These are phyloP conservation scores for Tarsius wallacei DNA, from an alignment of 2,797 vertebrate genomes.

Conservation along the genomic window DNA sequence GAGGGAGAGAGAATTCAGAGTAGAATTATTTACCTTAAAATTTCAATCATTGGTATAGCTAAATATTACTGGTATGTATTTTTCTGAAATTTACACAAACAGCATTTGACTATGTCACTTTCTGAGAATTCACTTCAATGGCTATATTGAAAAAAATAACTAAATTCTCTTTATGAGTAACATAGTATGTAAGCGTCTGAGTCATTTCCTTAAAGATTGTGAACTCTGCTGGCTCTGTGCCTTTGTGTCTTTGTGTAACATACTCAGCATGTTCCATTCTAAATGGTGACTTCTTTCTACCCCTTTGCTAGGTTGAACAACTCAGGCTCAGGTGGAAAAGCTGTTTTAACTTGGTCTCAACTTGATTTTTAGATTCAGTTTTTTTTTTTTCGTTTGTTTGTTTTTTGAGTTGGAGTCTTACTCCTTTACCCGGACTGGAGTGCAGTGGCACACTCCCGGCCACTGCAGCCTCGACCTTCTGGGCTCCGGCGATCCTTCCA, in stretches of 20 bases:
- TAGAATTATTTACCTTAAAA: constrained; percentile 12
- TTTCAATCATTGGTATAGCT: background rate
- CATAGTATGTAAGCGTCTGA: background rate
- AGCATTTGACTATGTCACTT: constrained; percentile 31
- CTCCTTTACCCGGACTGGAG: too few relatives aligned
- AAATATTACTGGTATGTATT: background rate
- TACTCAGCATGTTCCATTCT: background rate
- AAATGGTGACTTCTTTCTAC: background rate
- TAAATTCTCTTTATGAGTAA: background rate
- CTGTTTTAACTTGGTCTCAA: background rate
- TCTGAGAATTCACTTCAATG: constrained; percentile 10
- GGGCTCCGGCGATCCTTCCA: too few relatives aligned
- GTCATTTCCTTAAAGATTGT: background rate
- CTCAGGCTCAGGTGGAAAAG: background rate
- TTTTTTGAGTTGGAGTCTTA: too few relatives aligned
- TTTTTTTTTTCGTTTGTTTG: too few relatives aligned
- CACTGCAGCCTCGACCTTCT: too few relatives aligned
- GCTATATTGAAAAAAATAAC: background rate
- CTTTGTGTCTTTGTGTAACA: background rate
- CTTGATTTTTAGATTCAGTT: background rate
- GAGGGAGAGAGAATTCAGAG: background rate
- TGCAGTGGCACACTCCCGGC: too few relatives aligned
- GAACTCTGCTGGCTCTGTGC: background rate
- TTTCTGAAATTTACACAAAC: background rate
- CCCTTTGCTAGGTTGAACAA: background rate